These are phyloP conservation scores for Scaptodrosophila lebanonensis DNA, from an alignment of 1,140 invertebrate genomes.

Conservation along the genomic window DNA sequence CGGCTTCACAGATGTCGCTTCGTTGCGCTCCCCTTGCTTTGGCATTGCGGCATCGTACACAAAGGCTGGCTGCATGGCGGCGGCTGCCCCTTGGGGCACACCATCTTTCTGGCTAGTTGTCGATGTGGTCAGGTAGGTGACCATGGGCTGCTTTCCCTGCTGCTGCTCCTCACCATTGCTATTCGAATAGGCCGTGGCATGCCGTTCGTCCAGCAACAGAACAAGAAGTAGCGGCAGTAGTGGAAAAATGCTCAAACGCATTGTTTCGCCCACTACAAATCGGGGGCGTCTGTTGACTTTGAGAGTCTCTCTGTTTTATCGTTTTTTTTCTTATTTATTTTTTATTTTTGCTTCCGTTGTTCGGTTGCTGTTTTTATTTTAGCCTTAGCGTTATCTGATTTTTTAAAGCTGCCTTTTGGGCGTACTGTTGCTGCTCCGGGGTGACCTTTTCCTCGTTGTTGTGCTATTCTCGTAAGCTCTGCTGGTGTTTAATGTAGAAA, in stretches of 20 bases:
- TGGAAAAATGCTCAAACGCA: conserved; percentile 43
- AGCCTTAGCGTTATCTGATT: conserved; percentile 46
- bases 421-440: neutral
- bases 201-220: conserved; percentile 19
- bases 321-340: neutral
- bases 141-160: conserved; percentile 22
- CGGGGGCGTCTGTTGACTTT: conserved; percentile 6
- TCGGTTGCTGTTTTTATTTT: conserved; percentile 42
- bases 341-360: conserved; percentile 3
- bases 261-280: conserved; percentile 24
- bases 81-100: neutral
- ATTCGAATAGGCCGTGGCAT: conserved; percentile 34
- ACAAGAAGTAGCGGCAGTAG: conserved; percentile 28
- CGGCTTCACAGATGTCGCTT: too few relatives aligned
- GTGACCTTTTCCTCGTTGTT: conserved; percentile 21
- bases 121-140: conserved; percentile 66
- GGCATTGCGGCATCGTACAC: conserved; percentile 57
- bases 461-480: neutral
- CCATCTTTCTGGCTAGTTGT: conserved; percentile 45
- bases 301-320: conserved; percentile 2
- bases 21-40: conserved; percentile 23
- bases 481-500: conserved; percentile 36
- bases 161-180: conserved; percentile 24
- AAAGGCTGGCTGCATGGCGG: conserved; percentile 49
- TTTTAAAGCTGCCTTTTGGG: conserved; percentile 33